Evolutionary conservation across 2,888 invertebrate genomes (phyloP), one percentile per base, ranked within the genome.

Genomic region (Lamellibrachia satsuma): DNA sequence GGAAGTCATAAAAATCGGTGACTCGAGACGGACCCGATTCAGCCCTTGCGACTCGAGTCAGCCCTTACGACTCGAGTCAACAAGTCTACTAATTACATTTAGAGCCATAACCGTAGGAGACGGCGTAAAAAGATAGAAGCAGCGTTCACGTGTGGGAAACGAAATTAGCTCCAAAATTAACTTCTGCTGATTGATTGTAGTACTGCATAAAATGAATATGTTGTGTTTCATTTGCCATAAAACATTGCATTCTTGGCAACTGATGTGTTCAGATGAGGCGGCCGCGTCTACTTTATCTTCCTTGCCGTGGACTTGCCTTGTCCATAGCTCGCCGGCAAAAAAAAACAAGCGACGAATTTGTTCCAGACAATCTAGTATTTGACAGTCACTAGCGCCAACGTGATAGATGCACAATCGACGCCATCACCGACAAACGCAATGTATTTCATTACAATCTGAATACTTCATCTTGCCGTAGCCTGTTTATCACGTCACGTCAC

Each of bases 321-420:
- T 75, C 11, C 15, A 22, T 75, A n/a, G 1, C 75, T n/a, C 75
- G 22, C 22, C 75, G n/a, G 75, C 39, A 2, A n/a, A 22, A 75
- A 75, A 75, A 75, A n/a, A 15, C 6, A 22, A 22, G 15, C n/a
- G 75, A 75, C 75, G 22, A 75, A 75, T 22, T 11, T 75, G 15
- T 75, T 75, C 75, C 75, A 22, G 75, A 22, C 75, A 75, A 75
- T 75, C 75, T 75, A 75, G n/a, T 75, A 75, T 75, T 75, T 75
- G 75, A 75, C 15, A 22, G 75, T 75, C 75, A 15, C 22, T 75
- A 75, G 75, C 22, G 75, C 75, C 75, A 75, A 22, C 75, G 22
- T 75, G 75, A 75, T 75, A 75, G 75, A 75, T 75, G 75, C 75
- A 75, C 22, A 75, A n/a, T 75, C 75, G 6, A 55, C 9, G 55